A percentile compares a stretch with the other conserved stretches of the same genome.
These are phyloP conservation scores for Formica aserva DNA, from an alignment of 2,888 invertebrate genomes.

Conservation along the genomic window DNA sequence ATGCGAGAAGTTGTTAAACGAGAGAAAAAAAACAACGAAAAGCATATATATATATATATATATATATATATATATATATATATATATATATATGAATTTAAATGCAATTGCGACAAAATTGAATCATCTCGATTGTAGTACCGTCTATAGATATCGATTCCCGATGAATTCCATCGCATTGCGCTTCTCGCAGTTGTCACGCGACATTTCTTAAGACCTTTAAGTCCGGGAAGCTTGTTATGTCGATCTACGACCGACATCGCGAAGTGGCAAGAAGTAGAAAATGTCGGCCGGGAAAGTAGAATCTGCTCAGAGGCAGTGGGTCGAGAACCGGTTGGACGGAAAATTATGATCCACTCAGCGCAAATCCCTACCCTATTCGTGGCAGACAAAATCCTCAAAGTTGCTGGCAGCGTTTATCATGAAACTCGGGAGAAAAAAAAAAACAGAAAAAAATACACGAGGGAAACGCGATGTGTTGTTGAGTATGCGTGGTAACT, in stretches of 20 bases:
- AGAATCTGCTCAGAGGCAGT: constrained; percentile 32
- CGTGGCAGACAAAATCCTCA: constrained; percentile 55
- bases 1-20: constrained; percentile 9
- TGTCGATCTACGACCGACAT: constrained; percentile 57
- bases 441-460: constrained; percentile 46
- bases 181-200: constrained; percentile 35
- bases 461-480: constrained; percentile 3
- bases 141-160: constrained; percentile 36
- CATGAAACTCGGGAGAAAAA: constrained; percentile 57
- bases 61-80: too few relatives aligned
- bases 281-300: constrained; percentile 47
- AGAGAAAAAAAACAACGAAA: not conserved
- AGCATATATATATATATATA: not conserved
- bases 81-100: not conserved
- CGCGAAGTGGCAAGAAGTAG: constrained; percentile 44
- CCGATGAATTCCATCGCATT: constrained; percentile 43
- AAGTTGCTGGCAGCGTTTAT: constrained; percentile 64
- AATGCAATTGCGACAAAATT: constrained; percentile 7
- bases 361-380: constrained; percentile 63
- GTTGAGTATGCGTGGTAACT: constrained; percentile 14
- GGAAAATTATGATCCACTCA: constrained; percentile 71
- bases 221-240: constrained; percentile 65
- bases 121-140: not conserved
- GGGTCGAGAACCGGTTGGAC: constrained; percentile 53
- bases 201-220: constrained; percentile 43